phyloP scores from a whole-genome alignment of 92 coral and sea anemone species.

The Paramuricea clavata region DNA sequence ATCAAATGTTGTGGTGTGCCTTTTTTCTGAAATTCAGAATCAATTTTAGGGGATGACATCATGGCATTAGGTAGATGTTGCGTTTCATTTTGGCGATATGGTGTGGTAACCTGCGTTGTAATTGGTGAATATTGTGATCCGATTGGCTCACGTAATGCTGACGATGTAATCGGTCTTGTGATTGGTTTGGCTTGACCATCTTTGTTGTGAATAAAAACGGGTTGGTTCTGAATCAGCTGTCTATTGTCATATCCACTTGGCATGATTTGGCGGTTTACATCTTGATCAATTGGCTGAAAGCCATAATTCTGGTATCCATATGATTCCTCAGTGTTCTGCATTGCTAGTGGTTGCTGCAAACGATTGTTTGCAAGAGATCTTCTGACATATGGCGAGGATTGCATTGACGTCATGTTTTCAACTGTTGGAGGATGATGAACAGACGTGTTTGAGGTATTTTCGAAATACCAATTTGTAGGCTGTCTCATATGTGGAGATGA shows the following conservation, averaged over 20 bases:
- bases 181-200: not conserved
- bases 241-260: not conserved
- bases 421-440: not conserved
- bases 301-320: slow-evolving; percentile 10
- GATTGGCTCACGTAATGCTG: not conserved
- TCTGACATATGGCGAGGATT: not conserved
- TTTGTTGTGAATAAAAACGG: not conserved
- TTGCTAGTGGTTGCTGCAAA: not conserved
- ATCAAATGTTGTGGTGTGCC: not conserved
- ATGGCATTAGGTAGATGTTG: not conserved
- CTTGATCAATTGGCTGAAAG: not conserved
- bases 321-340: not conserved
- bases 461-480: not conserved
- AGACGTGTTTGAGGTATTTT: not conserved
- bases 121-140: not conserved
- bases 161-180: not conserved
- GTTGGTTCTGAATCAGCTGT: not conserved
- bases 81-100: not conserved
- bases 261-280: not conserved
- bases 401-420: not conserved
- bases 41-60: not conserved
- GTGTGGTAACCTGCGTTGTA: not conserved
- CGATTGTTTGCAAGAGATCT: not conserved
- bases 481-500: too few species aligned
- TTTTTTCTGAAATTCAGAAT: not conserved